phyloP scores from a whole-genome alignment of 2,888 invertebrate species.

The Chymomyza procnemis region DNA sequence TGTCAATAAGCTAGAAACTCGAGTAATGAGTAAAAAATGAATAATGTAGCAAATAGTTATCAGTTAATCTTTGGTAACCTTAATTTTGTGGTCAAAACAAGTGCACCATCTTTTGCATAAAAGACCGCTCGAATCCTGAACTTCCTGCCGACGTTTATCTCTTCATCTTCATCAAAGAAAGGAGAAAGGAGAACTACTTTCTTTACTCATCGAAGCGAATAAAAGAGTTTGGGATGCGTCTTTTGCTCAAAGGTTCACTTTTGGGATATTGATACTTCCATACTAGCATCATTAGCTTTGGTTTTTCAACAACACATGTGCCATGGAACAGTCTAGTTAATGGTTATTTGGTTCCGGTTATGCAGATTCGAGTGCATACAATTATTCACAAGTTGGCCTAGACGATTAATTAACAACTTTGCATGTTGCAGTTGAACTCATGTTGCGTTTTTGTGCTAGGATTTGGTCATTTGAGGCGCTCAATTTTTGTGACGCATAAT shows the following conservation, averaged over 20 bases:
- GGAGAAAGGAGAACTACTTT: too few species aligned
- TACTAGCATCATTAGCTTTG: constrained; percentile 48
- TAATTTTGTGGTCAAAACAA: constrained; percentile 64
- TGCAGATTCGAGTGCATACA: constrained; percentile 23
- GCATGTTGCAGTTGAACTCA: constrained; percentile 30
- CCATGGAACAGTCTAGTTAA: constrained; percentile 45
- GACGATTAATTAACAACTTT: constrained; percentile 58
- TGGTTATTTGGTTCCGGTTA: constrained; percentile 68
- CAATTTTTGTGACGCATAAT: constrained; percentile 52
- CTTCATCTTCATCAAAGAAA: constrained; percentile 39
- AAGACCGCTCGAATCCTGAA: constrained; percentile 24
- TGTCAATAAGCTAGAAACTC: constrained; percentile 53
- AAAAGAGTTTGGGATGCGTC: constrained; percentile 42
- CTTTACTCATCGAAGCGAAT: constrained; percentile 50
- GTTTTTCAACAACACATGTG: constrained; percentile 20
- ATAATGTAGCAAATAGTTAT: constrained; percentile 41
- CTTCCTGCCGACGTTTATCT: constrained; percentile 40
- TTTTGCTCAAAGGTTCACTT: background rate
- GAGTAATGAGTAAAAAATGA: constrained; percentile 28
- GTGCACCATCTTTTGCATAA: constrained; percentile 45
- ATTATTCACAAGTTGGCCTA: constrained; percentile 49
- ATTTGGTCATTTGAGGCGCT: constrained; percentile 55
- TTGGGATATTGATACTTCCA: too few species aligned
- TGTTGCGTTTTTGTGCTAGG: constrained; percentile 52
- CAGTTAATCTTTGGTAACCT: constrained; percentile 52